phyloP scores from a whole-genome alignment of 2,113 vertebrate genomes.

The Myotis brandtii region DNA sequence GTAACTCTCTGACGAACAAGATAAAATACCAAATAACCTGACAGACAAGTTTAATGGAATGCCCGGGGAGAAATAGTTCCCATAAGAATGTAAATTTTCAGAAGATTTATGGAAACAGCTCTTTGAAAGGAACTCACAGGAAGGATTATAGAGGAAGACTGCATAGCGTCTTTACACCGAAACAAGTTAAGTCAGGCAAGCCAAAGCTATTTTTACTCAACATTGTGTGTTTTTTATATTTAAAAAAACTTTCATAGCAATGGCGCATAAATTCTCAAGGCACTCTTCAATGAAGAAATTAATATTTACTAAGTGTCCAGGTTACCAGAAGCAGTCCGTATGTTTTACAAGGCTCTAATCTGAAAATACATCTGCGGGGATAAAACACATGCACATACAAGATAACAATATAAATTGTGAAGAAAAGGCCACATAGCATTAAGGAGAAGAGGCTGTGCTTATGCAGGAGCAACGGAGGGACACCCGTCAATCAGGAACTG shows the following conservation, averaged over 20 bases:
- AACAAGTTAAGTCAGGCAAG: not conserved
- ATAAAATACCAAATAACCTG: constrained; percentile 52
- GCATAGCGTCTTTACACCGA: not conserved
- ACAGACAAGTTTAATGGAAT: constrained; percentile 18
- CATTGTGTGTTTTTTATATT: not conserved
- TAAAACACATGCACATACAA: not conserved
- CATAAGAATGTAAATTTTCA: constrained; percentile 1
- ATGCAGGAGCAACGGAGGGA: not conserved
- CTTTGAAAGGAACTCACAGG: not conserved
- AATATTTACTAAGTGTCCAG: not conserved
- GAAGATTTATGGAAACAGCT: not conserved
- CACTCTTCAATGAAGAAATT: constrained; percentile 5
- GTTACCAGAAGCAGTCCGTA: not conserved
- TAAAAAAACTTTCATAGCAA: not conserved
- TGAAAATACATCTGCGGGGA: not conserved
- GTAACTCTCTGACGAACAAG: constrained; percentile 28
- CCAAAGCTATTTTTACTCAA: not conserved
- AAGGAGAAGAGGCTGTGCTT: not conserved
- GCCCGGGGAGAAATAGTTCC: not conserved
- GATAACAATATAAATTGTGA: not conserved
- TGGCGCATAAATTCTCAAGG: constrained; percentile 1
- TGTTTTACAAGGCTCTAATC: not conserved
- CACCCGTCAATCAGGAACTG: too few species aligned
- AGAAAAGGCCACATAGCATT: not conserved
- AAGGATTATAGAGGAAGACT: not conserved